These are phyloP conservation scores for Drosophila engyochracea DNA, from an alignment of 2,888 invertebrate species.

Conservation along the genomic window DNA sequence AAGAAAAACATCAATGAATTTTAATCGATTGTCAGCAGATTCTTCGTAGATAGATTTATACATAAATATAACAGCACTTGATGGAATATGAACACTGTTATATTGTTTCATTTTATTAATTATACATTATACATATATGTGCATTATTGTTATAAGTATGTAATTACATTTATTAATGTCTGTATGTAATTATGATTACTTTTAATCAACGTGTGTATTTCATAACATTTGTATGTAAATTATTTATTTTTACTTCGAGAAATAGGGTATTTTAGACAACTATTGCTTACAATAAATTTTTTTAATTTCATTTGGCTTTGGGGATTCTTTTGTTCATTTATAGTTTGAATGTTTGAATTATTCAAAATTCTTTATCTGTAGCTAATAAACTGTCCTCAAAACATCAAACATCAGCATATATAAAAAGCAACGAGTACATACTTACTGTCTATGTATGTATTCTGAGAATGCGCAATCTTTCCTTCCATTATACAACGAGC, in stretches of 20 bases:
- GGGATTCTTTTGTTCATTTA: background rate
- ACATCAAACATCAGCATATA: background rate
- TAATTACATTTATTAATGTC: slow-evolving; percentile 10
- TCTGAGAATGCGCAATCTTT: slow-evolving; percentile 13
- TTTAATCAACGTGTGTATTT: slow-evolving; percentile 27
- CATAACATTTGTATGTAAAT: slow-evolving; percentile 33
- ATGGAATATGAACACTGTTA: slow-evolving; percentile 20
- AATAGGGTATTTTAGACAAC: slow-evolving; percentile 20
- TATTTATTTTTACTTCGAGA: slow-evolving; percentile 39
- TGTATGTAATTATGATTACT: slow-evolving; percentile 23
- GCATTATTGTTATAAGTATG: slow-evolving; percentile 43
- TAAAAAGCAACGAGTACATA: background rate
- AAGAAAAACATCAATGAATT: slow-evolving; percentile 10
- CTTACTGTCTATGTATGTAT: background rate
- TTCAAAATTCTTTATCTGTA: background rate
- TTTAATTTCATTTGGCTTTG: slow-evolving; percentile 9
- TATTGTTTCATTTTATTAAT: slow-evolving; percentile 25
- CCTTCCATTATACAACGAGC: slow-evolving; percentile 43
- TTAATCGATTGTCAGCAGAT: slow-evolving; percentile 13
- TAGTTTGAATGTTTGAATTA: background rate
- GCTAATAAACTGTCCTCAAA: background rate
- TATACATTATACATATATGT: slow-evolving; percentile 26
- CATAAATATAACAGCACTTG: slow-evolving; percentile 11
- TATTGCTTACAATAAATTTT: slow-evolving; percentile 45
- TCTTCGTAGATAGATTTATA: slow-evolving; percentile 15